Evolutionary conservation across 2,797 vertebrate species (phyloP).

Genomic region (Chelon auratus): DNA sequence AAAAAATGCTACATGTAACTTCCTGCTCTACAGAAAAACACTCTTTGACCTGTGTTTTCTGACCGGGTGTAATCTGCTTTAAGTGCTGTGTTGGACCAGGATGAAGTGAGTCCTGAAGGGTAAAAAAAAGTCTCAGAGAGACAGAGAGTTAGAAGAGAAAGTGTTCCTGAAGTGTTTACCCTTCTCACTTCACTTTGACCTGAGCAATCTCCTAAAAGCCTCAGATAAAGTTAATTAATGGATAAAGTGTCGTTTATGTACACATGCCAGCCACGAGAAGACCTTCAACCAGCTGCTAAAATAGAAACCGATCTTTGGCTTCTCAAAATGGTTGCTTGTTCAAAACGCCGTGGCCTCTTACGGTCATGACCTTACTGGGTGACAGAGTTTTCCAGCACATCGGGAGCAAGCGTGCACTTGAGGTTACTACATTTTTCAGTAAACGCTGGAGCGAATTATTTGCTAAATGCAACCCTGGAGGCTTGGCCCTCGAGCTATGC

Average conservation of each 20-base stretch:
- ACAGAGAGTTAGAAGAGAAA: slow-evolving; percentile 12
- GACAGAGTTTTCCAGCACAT: not conserved
- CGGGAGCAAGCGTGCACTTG: not conserved
- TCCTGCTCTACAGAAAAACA: not conserved
- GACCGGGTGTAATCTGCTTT: slow-evolving; percentile 25
- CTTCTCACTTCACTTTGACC: slow-evolving; percentile 60
- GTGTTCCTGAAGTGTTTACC: slow-evolving; percentile 38
- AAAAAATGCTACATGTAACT: not conserved
- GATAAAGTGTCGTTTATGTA: slow-evolving; percentile 14
- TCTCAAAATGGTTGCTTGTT: slow-evolving; percentile 34
- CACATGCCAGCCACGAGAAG: slow-evolving; percentile 26
- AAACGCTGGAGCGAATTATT: not conserved
- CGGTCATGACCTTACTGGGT: not conserved
- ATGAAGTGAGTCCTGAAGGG: slow-evolving; percentile 31
- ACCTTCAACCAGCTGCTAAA: slow-evolving; percentile 57
- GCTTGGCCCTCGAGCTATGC: slow-evolving; percentile 42
- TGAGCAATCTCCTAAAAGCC: slow-evolving; percentile 74
- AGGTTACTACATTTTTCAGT: not conserved
- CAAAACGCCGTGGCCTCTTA: not conserved
- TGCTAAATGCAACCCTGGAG: not conserved
- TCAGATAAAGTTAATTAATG: slow-evolving; percentile 70
- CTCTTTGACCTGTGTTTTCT: not conserved
- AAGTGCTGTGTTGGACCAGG: slow-evolving; percentile 31
- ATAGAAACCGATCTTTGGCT: slow-evolving; percentile 43
- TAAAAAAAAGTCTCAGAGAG: slow-evolving; percentile 20